Percentiles rank a stretch among this genome's conserved stretches.
phyloP scores from a whole-genome alignment of 2,797 vertebrate genomes.

The Micropoecilia bifurca region DNA sequence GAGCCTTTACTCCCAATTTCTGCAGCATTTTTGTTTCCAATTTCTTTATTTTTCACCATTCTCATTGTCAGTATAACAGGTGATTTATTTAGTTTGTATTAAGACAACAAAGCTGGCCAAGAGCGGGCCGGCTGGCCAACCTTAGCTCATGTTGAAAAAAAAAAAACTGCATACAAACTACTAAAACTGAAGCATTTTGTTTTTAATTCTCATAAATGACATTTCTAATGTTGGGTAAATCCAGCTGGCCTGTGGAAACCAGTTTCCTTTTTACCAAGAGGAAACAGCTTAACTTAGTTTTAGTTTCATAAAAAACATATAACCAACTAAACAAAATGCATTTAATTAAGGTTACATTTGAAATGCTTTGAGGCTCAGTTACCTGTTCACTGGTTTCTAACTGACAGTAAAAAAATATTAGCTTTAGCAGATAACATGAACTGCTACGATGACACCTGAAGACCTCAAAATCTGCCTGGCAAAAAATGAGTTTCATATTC shows the following conservation, averaged over 20 bases:
- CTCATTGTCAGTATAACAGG: background rate
- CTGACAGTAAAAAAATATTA: background rate
- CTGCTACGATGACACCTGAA: slow-evolving; percentile 21
- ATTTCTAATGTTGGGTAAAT: background rate
- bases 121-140: background rate
- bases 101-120: background rate
- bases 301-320: background rate
- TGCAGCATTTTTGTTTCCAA: background rate
- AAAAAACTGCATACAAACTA: no score
- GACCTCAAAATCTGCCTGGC: background rate
- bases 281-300: background rate
- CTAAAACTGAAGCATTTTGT: background rate
- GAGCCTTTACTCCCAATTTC: background rate
- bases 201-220: background rate
- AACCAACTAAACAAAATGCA: background rate
- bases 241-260: background rate
- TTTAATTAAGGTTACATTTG: background rate
- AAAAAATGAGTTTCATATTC: background rate
- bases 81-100: background rate
- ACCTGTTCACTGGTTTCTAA: background rate
- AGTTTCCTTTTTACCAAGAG: background rate
- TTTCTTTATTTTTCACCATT: background rate
- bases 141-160: background rate
- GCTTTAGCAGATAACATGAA: background rate
- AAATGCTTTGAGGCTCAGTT: background rate